These are phyloP conservation scores for Ammodytes marinus DNA, from an alignment of 2,113 vertebrate genomes.

Conservation along the genomic window DNA sequence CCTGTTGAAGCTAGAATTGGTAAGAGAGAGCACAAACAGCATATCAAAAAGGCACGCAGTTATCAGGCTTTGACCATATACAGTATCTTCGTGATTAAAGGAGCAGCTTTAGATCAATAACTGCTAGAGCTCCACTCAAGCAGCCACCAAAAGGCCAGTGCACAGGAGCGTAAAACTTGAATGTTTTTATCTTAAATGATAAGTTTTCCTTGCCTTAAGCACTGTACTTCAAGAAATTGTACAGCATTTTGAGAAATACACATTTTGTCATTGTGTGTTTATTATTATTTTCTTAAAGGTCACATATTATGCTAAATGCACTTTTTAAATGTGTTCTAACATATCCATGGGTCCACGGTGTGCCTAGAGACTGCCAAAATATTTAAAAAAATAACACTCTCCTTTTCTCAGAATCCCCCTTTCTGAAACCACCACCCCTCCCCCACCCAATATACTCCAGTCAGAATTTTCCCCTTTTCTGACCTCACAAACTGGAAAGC, in stretches of 20 bases:
- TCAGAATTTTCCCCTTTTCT: too few species aligned
- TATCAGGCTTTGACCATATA: constrained; percentile 41
- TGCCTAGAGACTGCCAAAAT: too few species aligned
- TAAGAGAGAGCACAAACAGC: constrained; percentile 46
- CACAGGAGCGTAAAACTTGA: constrained; percentile 22
- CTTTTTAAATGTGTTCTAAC: too few species aligned
- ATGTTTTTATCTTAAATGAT: constrained; percentile 28
- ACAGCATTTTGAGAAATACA: constrained; percentile 1
- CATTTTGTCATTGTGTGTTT: too few species aligned
- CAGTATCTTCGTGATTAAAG: constrained; percentile 49
- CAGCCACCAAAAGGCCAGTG: constrained; percentile 37
- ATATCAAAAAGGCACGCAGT: constrained; percentile 41
- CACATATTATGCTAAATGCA: too few species aligned
- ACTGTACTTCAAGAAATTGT: constrained; percentile 1
- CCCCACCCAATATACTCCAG: too few species aligned
- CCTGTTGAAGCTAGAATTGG: constrained; percentile 65
- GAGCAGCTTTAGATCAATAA: constrained; percentile 69
- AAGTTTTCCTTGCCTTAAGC: background rate
- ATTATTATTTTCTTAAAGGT: too few species aligned
- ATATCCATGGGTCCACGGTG: too few species aligned
- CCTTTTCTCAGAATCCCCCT: too few species aligned
- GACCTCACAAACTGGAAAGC: too few species aligned
- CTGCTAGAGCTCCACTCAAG: constrained; percentile 46
- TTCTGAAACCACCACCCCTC: too few species aligned
- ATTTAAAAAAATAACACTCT: too few species aligned